phyloP scores from a whole-genome alignment of 2,113 vertebrate genomes.

The Passer domesticus region DNA sequence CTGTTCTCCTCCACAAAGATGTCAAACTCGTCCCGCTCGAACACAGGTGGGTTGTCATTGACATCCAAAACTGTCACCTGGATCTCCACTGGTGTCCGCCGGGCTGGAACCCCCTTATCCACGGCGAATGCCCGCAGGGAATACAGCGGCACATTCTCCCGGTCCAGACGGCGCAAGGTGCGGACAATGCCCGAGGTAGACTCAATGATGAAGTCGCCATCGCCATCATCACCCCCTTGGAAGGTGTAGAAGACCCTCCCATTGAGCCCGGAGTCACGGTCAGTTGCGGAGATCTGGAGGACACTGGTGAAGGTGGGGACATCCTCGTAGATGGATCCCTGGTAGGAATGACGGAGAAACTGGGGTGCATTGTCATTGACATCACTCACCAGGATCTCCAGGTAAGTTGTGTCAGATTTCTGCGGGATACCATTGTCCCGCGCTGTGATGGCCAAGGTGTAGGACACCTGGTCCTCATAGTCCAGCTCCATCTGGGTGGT shows the following conservation, averaged over 20 bases:
- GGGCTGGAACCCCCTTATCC: slow-evolving; percentile 89
- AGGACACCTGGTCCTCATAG: slow-evolving; percentile 96
- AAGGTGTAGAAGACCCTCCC: slow-evolving; percentile 95
- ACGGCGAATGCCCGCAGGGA: slow-evolving; percentile 83
- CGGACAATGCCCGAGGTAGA: slow-evolving; percentile 94
- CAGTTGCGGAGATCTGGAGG: slow-evolving; percentile 91
- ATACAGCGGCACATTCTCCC: slow-evolving; percentile 90
- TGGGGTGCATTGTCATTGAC: slow-evolving; percentile 94
- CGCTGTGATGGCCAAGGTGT: slow-evolving; percentile 92
- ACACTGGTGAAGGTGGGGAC: slow-evolving; percentile 91
- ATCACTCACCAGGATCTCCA: slow-evolving; percentile 94
- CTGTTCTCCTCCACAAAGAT: slow-evolving; percentile 95
- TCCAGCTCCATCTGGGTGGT: slow-evolving; percentile 93
- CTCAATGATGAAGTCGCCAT: slow-evolving; percentile 94
- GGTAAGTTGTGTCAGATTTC: slow-evolving; percentile 96
- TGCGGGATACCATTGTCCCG: slow-evolving; percentile 95
- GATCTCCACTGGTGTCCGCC: slow-evolving; percentile 84
- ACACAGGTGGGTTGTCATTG: slow-evolving; percentile 94
- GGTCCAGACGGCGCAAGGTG: slow-evolving; percentile 87
- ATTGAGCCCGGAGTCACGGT: slow-evolving; percentile 90
- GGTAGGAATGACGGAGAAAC: slow-evolving; percentile 87
- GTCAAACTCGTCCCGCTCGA: slow-evolving; percentile 91
- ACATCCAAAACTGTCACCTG: slow-evolving; percentile 89
- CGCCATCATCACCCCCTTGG: slow-evolving; percentile 90
- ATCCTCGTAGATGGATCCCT: slow-evolving; percentile 89